These are phyloP conservation scores for Agrenia bidenticulata DNA, from an alignment of 2,888 invertebrate species.

Conservation along the genomic window DNA sequence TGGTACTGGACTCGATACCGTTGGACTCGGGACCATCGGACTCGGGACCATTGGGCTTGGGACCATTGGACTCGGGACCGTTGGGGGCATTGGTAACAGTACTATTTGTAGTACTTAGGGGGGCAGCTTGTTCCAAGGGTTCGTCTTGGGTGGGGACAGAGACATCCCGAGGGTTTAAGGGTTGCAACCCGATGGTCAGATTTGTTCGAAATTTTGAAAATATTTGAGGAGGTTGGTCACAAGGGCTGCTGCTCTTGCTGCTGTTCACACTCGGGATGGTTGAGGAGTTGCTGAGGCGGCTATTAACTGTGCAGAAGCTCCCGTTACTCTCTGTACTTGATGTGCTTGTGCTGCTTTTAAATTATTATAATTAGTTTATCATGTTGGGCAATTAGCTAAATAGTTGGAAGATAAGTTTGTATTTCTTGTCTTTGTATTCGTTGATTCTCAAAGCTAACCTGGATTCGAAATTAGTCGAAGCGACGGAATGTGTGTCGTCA, in stretches of 20 bases:
- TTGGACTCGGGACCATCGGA: background rate
- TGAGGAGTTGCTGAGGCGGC: constrained; percentile 11
- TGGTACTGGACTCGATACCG: background rate
- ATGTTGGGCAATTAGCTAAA: no score
- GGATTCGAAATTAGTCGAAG: constrained; percentile 49
- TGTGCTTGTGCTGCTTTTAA: constrained; percentile 38
- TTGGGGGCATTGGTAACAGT: background rate
- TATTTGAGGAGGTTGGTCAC: background rate
- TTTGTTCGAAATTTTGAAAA: constrained; percentile 29
- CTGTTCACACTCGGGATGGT: constrained; percentile 9
- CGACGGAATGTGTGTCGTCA: constrained; percentile 47
- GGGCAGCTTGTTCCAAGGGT: background rate
- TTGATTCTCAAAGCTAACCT: constrained; percentile 29
- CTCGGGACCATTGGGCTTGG: background rate
- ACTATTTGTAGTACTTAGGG: constrained; percentile 25
- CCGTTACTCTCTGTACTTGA: constrained; percentile 40
- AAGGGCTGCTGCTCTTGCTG: background rate
- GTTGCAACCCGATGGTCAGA: constrained; percentile 34
- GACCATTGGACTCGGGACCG: background rate
- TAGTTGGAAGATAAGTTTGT: no score
- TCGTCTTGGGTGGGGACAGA: no score
- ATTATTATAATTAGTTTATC: no score
- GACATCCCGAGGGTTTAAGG: constrained; percentile 23
- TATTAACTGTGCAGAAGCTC: constrained; percentile 45
- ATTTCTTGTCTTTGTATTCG: no score